Evolutionary conservation across 2,113 vertebrate species (phyloP).

Genomic region (Macaca mulatta): DNA sequence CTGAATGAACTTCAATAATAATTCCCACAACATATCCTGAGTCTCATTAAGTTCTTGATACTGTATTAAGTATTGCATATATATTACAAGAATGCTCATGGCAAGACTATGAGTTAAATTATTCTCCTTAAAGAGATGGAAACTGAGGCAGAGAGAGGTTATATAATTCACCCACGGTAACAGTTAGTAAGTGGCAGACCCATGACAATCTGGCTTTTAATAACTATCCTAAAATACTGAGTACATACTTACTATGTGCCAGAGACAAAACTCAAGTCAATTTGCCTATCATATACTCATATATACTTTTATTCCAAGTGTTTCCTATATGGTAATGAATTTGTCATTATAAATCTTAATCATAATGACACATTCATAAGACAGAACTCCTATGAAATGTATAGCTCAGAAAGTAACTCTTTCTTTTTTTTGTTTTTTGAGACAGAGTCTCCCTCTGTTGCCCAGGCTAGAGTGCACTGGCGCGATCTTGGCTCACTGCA

Average conservation of each 20-base stretch:
- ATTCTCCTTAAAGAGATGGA: conserved; percentile 8
- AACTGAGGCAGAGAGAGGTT: background rate
- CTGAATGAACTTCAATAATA: background rate
- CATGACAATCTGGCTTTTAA: background rate
- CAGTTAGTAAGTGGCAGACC: background rate
- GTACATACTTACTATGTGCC: background rate
- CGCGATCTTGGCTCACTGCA: too few relatives aligned
- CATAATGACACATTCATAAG: background rate
- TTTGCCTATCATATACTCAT: background rate
- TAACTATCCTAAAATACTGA: background rate
- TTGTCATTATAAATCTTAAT: background rate
- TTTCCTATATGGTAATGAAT: background rate
- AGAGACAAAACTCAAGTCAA: background rate
- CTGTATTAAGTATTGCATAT: background rate
- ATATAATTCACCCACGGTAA: background rate
- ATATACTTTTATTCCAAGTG: conserved; percentile 1
- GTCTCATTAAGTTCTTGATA: background rate
- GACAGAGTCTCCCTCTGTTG: too few relatives aligned
- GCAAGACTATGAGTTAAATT: conserved; percentile 17
- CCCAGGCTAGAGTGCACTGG: too few relatives aligned
- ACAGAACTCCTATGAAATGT: background rate
- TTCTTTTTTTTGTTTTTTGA: too few relatives aligned
- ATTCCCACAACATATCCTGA: background rate
- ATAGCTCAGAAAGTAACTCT: background rate
- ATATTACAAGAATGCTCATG: conserved; percentile 1